Evolutionary conservation across 2,888 invertebrate species (phyloP).

Genomic region (Tridacna gigas): DNA sequence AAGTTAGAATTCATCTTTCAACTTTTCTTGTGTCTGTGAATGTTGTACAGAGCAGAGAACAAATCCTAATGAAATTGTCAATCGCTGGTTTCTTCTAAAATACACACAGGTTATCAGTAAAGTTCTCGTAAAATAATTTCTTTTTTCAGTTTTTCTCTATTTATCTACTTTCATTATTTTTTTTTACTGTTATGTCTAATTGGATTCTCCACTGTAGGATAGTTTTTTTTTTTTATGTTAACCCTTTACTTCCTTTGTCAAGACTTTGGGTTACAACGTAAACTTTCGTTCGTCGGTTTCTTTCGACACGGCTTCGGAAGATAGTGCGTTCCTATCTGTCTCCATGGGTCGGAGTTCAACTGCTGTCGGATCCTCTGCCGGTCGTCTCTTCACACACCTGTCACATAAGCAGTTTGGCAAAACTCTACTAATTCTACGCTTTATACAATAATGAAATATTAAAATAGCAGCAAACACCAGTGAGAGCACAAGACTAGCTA

Average conservation of each 20-base stretch:
- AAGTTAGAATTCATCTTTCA: neutral
- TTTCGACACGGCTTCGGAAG: neutral
- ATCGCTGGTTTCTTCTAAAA: no score
- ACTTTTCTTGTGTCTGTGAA: neutral
- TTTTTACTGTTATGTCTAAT: no score
- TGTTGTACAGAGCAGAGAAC: neutral
- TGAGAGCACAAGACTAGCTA: no score
- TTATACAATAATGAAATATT: constrained; percentile 3
- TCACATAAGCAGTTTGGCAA: constrained; percentile 14
- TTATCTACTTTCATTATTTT: no score
- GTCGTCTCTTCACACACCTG: constrained; percentile 14
- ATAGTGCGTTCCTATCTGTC: neutral
- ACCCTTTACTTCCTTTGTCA: neutral
- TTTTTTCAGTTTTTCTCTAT: no score
- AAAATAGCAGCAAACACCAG: neutral
- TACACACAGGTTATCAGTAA: no score
- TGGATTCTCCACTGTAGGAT: no score
- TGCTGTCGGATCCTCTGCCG: neutral
- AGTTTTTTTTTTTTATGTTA: neutral
- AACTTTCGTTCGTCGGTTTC: neutral
- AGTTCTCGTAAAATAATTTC: no score
- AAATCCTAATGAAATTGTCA: no score
- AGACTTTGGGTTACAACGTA: neutral
- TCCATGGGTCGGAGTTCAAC: constrained; percentile 12
- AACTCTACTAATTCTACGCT: neutral